Base-by-base conservation (phyloP, 37 sponge, comb jelly and placozoan genomes). In the Cliona cf. orientalis region DNA sequence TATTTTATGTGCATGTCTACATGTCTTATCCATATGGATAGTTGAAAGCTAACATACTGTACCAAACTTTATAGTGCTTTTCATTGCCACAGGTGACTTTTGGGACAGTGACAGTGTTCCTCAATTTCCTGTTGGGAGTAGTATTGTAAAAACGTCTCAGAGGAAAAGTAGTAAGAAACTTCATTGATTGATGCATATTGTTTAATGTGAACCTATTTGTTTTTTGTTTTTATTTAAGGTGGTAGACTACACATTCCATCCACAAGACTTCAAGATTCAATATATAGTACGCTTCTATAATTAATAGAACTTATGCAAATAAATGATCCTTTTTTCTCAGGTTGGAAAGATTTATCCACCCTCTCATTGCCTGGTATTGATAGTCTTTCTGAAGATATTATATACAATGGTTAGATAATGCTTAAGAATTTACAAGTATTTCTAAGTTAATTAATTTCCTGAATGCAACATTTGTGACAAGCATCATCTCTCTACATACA, bases 341-440 rank as follows among this genome's bases (percentile, higher is more conserved):
- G 55, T 49, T 49, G 55, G 55, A 49, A 17, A 49, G 55, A 49
- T 49, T 49, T 49, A 49, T 49, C 55, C 55, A 49, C 64, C 6
- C 23, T 26, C 23, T 62, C 64, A 7, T 23, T 62, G 28, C 64
- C 64, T 26, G 64, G 23, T 7, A n/a, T 62, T 62, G 64, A 62
- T 62, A n/a, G 64, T 62, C 64, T 25, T 6, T 62, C 28, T 62
- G 64, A 62, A 62, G 64, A 28, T 62, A 62, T n/a, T 62, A 25
- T 62, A 62, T n/a, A n/a, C n/a, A n/a, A n/a, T n/a, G n/a, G n/a
- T n/a, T n/a, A n/a, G n/a, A n/a, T n/a, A n/a, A n/a, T n/a, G n/a
- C n/a, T n/a, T n/a, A n/a, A n/a, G n/a, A n/a, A n/a, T n/a, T n/a
- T n/a, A n/a, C n/a, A n/a, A n/a, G n/a, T n/a, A n/a, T n/a, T n/a